These are phyloP conservation scores for Melanerpes formicivorus DNA, from an alignment of 2,113 vertebrate genomes.

Conservation along the genomic window DNA sequence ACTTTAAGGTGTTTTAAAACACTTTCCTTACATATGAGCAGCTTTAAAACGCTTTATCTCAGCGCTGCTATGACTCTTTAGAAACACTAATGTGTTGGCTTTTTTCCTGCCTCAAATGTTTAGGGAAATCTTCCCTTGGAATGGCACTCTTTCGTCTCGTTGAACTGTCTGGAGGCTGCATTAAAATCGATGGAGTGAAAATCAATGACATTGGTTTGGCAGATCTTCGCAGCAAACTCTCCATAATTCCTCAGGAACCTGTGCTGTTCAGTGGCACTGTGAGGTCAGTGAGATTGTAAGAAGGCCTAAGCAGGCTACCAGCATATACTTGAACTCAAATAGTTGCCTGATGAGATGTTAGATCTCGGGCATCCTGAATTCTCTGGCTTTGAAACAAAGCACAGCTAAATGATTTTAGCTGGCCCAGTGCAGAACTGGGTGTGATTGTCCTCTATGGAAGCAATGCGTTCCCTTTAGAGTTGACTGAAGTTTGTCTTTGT, in stretches of 20 bases:
- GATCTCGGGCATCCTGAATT: background rate
- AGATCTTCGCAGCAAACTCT: slow-evolving; percentile 92
- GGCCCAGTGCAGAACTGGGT: background rate
- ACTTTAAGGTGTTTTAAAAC: background rate
- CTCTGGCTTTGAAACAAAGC: background rate
- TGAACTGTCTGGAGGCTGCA: slow-evolving; percentile 89
- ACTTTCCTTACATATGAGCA: background rate
- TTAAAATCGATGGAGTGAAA: slow-evolving; percentile 89
- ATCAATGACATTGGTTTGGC: slow-evolving; percentile 91
- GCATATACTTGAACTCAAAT: background rate
- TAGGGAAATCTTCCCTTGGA: slow-evolving; percentile 93
- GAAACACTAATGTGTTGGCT: background rate
- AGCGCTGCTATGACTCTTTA: background rate
- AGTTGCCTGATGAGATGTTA: background rate
- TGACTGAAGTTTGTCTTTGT: background rate
- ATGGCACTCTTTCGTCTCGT: slow-evolving; percentile 90
- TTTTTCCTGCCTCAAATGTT: background rate
- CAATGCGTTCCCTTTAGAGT: background rate
- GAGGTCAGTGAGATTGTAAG: slow-evolving; percentile 75
- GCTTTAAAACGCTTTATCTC: background rate
- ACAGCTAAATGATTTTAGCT: background rate
- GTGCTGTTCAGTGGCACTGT: slow-evolving; percentile 93
- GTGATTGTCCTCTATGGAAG: background rate
- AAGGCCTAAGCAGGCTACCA: background rate
- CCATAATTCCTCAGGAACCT: slow-evolving; percentile 94